Evolutionary conservation across 2,888 invertebrate genomes (phyloP), one percentile per base, ranked within the genome.

Genomic region (Andrena camellia): DNA sequence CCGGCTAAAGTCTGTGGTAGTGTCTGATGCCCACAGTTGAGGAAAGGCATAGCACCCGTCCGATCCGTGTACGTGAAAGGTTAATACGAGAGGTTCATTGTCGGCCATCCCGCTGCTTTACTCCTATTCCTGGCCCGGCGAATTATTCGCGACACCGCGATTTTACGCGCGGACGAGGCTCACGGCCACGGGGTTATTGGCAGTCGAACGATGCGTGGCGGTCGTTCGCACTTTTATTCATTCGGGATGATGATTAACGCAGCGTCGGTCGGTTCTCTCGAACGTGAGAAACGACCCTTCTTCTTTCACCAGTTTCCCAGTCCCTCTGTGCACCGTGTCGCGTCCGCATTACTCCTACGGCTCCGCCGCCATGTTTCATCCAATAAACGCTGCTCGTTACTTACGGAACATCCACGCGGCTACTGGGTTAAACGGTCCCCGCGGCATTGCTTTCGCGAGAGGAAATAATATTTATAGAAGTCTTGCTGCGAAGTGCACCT

Each of bases 101-200:
- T 57, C 57, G 10, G 57, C 4, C 23, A 23, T 10, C 20, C 26
- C 23, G 23, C 57, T 57, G 57, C 57, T 10, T 20, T 31, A 31
- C 13, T 31, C 23, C 17, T 23, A 23, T 57, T 17, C 7, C 20
- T 35, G 17, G 8, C 31, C 23, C 4, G 6, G 33, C 13, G 68
- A 69, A 69, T 69, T 52, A 57, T 60, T 57, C 42, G 20, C 64
- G 7, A 3, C 33, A 26, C 54, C 57, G 23, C 33, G 42, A 68
- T 31, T 20, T 64, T 72, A 81, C 50, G 17, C 57, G 67, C 42
- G 54, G 48, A 17, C 35, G 8, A 26, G 59, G 20, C 63, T 83
- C 78, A 80, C 66, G 86, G 77, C 60, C 74, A n/a, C 59, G 77
- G 75, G 86, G 86, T 86, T 77, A 80, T 78, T 83, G 86, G 66